A percentile compares a stretch with the other conserved stretches of the same genome.
Conservation (phyloP, 2,888 invertebrate genomes). For the Nomada flava region DNA sequence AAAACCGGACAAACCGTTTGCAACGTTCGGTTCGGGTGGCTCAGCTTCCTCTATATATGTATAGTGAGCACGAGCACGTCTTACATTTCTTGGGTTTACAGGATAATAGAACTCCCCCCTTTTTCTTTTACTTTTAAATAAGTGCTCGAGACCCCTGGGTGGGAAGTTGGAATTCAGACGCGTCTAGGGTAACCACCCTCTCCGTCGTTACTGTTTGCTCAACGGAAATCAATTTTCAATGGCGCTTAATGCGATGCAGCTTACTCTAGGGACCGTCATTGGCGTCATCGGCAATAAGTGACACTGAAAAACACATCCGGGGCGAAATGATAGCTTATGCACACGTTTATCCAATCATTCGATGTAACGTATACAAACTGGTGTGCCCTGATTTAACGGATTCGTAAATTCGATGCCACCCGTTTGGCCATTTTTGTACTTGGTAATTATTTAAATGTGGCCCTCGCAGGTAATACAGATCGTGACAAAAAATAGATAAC, state of each 20-base stretch:
- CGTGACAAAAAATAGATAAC: no score
- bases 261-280: background rate
- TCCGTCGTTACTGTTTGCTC: background rate
- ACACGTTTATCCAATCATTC: no score
- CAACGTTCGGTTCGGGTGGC: conserved; percentile 49
- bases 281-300: background rate
- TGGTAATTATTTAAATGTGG: no score
- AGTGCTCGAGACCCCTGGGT: background rate
- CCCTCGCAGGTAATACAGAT: no score
- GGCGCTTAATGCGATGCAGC: background rate
- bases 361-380: no score
- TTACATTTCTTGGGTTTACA: conserved; percentile 31
- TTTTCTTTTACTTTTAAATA: background rate
- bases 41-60: conserved; percentile 37
- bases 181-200: background rate
- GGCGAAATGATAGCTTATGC: no score
- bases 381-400: no score
- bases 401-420: no score
- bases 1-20: conserved; percentile 72
- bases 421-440: no score
- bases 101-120: conserved; percentile 25
- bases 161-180: conserved; percentile 22
- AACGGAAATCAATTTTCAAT: background rate
- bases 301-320: no score
- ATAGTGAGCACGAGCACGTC: conserved; percentile 38